Conservation (phyloP, 2,888 invertebrate species). For the Mechanitis mazaeus region DNA sequence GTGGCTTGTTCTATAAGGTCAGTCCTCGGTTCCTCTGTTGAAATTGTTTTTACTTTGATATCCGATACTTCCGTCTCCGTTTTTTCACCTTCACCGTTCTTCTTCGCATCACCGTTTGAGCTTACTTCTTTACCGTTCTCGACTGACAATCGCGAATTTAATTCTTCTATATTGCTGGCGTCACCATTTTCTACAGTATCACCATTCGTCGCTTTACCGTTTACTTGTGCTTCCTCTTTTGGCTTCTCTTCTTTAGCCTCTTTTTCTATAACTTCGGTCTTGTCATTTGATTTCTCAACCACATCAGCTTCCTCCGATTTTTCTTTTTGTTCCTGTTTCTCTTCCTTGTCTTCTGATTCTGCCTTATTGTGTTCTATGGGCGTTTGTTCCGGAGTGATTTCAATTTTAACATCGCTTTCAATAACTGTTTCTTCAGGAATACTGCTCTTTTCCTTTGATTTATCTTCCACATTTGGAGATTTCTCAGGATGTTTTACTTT, state of each 20-base stretch:
- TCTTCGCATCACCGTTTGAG: constrained; percentile 34
- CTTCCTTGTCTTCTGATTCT: constrained; percentile 32
- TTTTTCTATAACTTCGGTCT: constrained; percentile 22
- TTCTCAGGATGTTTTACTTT: constrained; percentile 4
- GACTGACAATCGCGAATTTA: constrained; percentile 56
- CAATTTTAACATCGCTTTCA: constrained; percentile 27
- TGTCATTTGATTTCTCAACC: constrained; percentile 28
- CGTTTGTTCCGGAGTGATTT: constrained; percentile 23
- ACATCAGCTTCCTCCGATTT: constrained; percentile 20
- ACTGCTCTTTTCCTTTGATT: constrained; percentile 15
- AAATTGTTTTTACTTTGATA: constrained; percentile 76
- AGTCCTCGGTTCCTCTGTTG: constrained; percentile 62
- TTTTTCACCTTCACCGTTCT: constrained; percentile 61
- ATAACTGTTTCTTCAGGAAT: constrained; percentile 32
- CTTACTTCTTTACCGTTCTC: constrained; percentile 52
- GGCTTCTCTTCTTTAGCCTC: constrained; percentile 33
- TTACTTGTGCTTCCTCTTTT: constrained; percentile 50
- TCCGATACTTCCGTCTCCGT: constrained; percentile 54
- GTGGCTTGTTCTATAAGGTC: constrained; percentile 70
- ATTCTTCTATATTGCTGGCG: constrained; percentile 50
- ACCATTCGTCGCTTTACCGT: constrained; percentile 59
- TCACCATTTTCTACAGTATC: constrained; percentile 53
- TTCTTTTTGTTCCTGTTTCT: constrained; percentile 22
- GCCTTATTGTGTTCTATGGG: constrained; percentile 14
- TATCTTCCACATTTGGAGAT: constrained; percentile 11